Evolutionary conservation across 2,113 vertebrate genomes (phyloP).

Genomic region (Ceyx margarethae): DNA sequence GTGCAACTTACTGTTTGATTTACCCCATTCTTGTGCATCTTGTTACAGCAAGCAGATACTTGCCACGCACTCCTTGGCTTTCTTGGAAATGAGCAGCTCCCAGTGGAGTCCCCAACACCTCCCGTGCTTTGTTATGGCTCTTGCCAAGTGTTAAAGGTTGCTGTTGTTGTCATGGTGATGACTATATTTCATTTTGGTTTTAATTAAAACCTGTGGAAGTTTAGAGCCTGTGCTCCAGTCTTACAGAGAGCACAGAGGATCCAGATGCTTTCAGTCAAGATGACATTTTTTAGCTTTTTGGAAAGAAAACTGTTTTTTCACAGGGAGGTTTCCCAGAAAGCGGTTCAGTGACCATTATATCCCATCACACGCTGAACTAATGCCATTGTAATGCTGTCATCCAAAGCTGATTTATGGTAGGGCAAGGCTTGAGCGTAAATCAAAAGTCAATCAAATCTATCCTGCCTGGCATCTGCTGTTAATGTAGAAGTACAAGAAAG

Average conservation of each 20-base stretch:
- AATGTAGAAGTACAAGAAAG: not conserved
- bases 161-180: not conserved
- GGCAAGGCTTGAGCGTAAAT: not conserved
- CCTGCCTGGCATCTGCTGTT: not conserved
- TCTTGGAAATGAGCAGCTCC: slow-evolving; percentile 21
- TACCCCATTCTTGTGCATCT: accelerated
- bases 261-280: not conserved
- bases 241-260: not conserved
- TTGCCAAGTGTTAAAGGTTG: slow-evolving; percentile 29
- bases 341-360: not conserved
- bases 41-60: not conserved
- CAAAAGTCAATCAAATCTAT: not conserved
- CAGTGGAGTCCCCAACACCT: not conserved
- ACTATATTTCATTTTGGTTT: not conserved
- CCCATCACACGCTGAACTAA: not conserved
- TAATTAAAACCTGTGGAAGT: slow-evolving; percentile 14
- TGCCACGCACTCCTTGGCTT: accelerated
- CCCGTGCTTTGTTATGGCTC: not conserved
- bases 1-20: not conserved
- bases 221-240: not conserved
- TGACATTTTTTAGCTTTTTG: not conserved
- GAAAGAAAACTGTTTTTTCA: not conserved
- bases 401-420: not conserved
- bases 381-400: not conserved
- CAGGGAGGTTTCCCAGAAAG: not conserved